Base-by-base conservation (phyloP, 2,797 vertebrate species). In the Arnoldichthys spilopterus region DNA sequence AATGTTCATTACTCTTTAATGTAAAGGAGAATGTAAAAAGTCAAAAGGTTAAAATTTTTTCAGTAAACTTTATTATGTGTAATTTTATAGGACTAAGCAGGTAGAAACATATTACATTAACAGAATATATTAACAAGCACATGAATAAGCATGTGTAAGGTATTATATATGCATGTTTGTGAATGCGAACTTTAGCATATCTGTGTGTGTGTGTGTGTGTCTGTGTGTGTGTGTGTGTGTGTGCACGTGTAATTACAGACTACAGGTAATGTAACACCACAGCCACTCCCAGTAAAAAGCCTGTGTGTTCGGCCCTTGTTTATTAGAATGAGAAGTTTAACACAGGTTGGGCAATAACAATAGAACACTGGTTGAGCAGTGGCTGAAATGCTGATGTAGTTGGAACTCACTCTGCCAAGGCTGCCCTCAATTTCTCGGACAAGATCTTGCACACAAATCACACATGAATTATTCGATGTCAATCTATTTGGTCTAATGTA, bases 191-290 rank as follows among this genome's bases (percentile, higher is more conserved):
- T 6, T 45, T 1, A 7, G 43, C 11, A 11, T 45, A 12, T 45
- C 2, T 45, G 9, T 15, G 12, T 45, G 51, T 68, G 63, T 62
- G 71, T 71, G 34, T 72, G 47, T 76, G 28, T 72, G 74, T 45
- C 22, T 70, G 51, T 62, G 63, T 62, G 66, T 66, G 28, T 68
- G 47, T 74, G 28, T 72, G 73, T 81, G 69, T 82, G 77, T 61
- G 74, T 77, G 51, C 58, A 37, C 58, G 49, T 74, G 73, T 82
- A 87, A 93, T 92, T 92, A 91, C 83, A 91, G 90, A 86, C 89
- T 82, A 74, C 79, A 84, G 82, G 91, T 90, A 90, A 93, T 90
- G 87, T 86, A 90, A 92, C 81, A 89, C 91, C 86, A 80, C 85
- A 87, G 72, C 86, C 87, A 80, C 89, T 89, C 88, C 86, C 87